Conservation (phyloP, 53 echinoderm and acorn worm species). For the Hippasteria phrygiana region DNA sequence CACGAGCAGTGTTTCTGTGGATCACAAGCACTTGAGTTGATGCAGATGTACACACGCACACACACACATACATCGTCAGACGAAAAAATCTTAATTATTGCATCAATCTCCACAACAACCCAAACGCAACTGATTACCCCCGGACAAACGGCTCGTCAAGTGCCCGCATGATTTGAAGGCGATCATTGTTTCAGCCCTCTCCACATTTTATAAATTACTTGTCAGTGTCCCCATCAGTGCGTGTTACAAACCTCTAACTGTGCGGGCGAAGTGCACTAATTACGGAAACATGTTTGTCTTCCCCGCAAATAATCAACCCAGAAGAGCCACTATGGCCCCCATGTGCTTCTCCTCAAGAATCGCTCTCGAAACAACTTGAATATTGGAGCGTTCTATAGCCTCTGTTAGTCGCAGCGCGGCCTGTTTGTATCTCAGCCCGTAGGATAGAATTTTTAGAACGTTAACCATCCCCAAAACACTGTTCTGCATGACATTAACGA, state of each 20-base stretch:
- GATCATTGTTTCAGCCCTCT: background rate
- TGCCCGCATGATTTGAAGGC: background rate
- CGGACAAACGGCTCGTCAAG: background rate
- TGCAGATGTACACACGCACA: background rate
- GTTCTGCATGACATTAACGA: no score
- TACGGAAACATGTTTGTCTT: constrained; percentile 53
- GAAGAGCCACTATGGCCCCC: constrained; percentile 11
- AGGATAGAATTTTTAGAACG: no score
- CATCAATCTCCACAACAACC: background rate
- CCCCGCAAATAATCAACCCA: constrained; percentile 51
- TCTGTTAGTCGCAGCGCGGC: background rate
- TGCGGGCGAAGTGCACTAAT: constrained; percentile 25
- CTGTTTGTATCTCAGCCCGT: background rate
- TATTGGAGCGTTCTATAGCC: constrained; percentile 9
- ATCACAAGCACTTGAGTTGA: background rate
- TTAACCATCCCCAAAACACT: no score
- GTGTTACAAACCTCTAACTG: constrained; percentile 17
- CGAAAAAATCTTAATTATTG: background rate
- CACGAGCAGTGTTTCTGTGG: no score
- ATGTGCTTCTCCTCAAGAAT: constrained; percentile 10
- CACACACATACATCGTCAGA: background rate
- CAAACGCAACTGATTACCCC: background rate
- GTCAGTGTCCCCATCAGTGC: constrained; percentile 37
- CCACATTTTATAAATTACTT: constrained; percentile 32
- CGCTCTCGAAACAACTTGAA: constrained; percentile 51